Base-by-base conservation (phyloP, 2,888 invertebrate genomes). In the Helicoverpa assulta region DNA sequence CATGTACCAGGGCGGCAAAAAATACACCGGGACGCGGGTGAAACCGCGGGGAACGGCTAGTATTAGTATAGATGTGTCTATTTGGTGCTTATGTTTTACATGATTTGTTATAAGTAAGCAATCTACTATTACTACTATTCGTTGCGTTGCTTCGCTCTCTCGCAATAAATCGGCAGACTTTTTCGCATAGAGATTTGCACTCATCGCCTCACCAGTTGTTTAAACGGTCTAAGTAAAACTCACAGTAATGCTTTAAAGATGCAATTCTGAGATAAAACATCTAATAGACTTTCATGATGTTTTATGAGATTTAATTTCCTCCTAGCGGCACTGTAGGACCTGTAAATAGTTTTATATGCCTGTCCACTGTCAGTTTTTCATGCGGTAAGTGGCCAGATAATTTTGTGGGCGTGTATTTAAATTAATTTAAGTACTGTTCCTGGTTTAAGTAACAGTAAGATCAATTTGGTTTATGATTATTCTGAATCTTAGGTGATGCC, bases 251-350 rank as follows among this genome's bases (percentile, higher is more conserved):
- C 70, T 64, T 65, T 77, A 43, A 56, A 73, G 73, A 82, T 82
- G 56, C 53, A 58, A 70, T 68, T 54, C 47, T 51, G 68, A 33
- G 77, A 82, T 82, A 82, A 60, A 51, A 54, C 59, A 37, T 62
- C 56, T 73, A 79, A 79, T 82, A 26, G 73, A 72, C 67, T 77
- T 80, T 73, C 70, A 69, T 81, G 61, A 71, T 82, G 59, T 75
- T 80, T 78, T 78, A 82, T 80, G 73, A 47, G 69, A 75, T 78
- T 80, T 77, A 72, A 80, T 80, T 82, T 82, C 77, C 80, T 73
- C 60, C 54, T 61, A 61, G 68, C 68, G 19, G 58, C 53, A 54
- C 55, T 26, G 60, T 56, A 52, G 50, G 67, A 37, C 58, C 65
- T 67, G 58, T 75, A 51, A 51, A 63, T 62, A 58, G 56, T 72